Evolutionary conservation across 1,140 invertebrate species (phyloP).

Genomic region (Formica exsecta): DNA sequence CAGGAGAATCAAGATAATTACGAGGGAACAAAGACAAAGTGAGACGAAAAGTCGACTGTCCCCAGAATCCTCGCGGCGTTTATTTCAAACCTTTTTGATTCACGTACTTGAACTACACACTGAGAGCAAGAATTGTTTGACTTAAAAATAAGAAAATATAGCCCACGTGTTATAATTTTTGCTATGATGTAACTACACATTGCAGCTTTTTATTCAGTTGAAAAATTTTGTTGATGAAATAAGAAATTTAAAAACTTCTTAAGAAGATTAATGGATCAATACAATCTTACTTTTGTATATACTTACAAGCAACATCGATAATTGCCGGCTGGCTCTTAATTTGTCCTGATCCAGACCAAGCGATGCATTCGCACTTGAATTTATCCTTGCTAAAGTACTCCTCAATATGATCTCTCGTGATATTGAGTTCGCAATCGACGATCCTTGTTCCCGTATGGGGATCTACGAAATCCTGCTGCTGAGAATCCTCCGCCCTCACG

Average conservation of each 20-base stretch:
- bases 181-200: not conserved
- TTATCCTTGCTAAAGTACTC: conserved; percentile 95
- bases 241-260: not conserved
- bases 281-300: conserved; percentile 32
- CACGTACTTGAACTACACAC: not conserved
- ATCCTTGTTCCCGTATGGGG: conserved; percentile 94
- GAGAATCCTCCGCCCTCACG: conserved; percentile 89
- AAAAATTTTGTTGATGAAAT: not conserved
- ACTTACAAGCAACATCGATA: conserved; percentile 97
- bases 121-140: conserved; percentile 25
- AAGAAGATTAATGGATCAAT: conserved; percentile 21
- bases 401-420: conserved; percentile 95
- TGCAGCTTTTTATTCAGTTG: not conserved
- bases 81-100: conserved; percentile 54
- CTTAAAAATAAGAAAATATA: conserved; percentile 14
- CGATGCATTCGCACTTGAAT: conserved; percentile 95
- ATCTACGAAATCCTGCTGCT: conserved; percentile 91
- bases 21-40: conserved; percentile 64
- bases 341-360: conserved; percentile 90
- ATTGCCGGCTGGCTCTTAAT: conserved; percentile 93
- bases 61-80: conserved; percentile 43
- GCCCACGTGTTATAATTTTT: not conserved
- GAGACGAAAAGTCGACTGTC: conserved; percentile 69
- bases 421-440: conserved; percentile 94
- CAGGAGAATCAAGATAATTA: conserved; percentile 76